Evolutionary conservation across 2,797 vertebrate species (phyloP), one percentile per base, ranked within the genome.

Genomic region (Phaenicophaeus curvirostris): DNA sequence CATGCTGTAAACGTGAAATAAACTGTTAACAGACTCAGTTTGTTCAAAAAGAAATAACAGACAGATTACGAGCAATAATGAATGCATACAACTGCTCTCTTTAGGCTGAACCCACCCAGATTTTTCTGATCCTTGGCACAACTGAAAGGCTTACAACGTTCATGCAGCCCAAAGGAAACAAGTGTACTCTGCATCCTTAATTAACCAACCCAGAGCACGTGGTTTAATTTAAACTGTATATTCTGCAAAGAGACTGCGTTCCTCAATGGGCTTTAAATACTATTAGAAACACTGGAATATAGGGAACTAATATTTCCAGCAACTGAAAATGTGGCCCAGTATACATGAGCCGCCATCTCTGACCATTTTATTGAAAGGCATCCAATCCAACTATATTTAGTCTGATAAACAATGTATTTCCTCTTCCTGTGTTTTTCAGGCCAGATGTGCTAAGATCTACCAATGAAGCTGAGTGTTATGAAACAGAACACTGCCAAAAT

Each of bases 361-460:
- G 66, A 81, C n/a, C 33, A 25, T 69, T 92, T 61, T 28, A 88
- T 46, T 76, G 67, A 78, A 86, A 89, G 85, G 90, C 2, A 4
- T 82, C 83, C 80, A 82, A 61, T 73, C 71, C 77, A 85, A 79
- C 85, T 95, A 71, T 55, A 93, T 90, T 94, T 82, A 89, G 78
- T 74, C 50, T 35, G 68, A 97, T 89, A 94, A 95, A 95, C 91
- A 94, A 89, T 83, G 87, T 77, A 90, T 95, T 97, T 94, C 91
- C 80, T 94, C 86, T 92, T 91, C 95, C 93, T 83, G 67, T 90
- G 68, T 83, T 89, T 88, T 88, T 85, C 77, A 80, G 72, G 63
- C 61, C 95, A 94, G 80, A 94, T 87, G 85, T 93, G 85, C 69
- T 94, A 86, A 69, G 84, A 80, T 71, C 85, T 95, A 65, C 33